Evolutionary conservation across 1,140 invertebrate genomes (phyloP).

Genomic region (Musca vetustissima): DNA sequence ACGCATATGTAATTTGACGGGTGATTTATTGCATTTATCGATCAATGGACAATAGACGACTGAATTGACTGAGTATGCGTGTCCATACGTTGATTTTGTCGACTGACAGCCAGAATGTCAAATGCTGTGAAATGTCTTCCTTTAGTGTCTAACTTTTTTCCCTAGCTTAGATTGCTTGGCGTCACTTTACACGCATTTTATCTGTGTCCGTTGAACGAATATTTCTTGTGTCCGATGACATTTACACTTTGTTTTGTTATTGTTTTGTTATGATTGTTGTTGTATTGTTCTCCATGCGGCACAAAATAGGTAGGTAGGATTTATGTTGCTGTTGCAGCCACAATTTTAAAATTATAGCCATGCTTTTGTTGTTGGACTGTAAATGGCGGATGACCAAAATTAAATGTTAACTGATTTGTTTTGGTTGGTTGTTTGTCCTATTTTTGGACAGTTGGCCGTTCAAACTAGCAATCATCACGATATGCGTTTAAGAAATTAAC

Average conservation of each 20-base stretch:
- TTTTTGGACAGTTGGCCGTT: background rate
- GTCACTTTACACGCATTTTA: slow-evolving; percentile 18
- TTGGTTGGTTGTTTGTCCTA: background rate
- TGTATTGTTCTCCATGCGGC: too few species aligned
- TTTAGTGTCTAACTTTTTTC: background rate
- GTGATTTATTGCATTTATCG: slow-evolving; percentile 18
- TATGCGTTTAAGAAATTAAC: too few species aligned
- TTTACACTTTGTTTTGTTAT: slow-evolving; percentile 16
- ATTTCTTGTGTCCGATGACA: slow-evolving; percentile 14
- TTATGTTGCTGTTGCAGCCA: too few species aligned
- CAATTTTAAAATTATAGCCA: too few species aligned
- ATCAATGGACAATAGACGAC: slow-evolving; percentile 1
- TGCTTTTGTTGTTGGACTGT: background rate
- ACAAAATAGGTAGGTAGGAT: background rate
- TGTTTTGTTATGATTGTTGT: background rate
- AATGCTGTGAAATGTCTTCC: background rate
- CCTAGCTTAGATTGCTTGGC: background rate
- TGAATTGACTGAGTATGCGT: background rate
- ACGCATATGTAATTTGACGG: slow-evolving; percentile 2
- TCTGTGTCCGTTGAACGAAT: background rate
- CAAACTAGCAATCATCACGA: too few species aligned
- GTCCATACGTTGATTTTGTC: background rate
- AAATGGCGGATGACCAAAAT: slow-evolving; percentile 3
- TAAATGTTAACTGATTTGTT: slow-evolving; percentile 18
- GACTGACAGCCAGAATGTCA: background rate